phyloP scores from a whole-genome alignment of 92 coral and sea anemone genomes.

The Virgularia gustaviana region DNA sequence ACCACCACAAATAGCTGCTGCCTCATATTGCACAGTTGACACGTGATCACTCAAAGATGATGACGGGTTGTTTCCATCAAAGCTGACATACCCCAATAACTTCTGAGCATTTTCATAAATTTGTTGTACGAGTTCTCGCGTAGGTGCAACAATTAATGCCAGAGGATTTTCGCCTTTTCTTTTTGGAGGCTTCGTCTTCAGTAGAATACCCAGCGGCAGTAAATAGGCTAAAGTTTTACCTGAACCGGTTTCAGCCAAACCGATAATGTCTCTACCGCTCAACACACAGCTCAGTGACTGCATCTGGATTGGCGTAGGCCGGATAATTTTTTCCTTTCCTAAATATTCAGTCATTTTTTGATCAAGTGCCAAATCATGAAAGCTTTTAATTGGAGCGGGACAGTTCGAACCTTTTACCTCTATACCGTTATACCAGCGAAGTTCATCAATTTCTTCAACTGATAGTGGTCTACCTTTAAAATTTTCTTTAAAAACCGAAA shows the following conservation, averaged over 20 bases:
- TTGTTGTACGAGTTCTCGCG: slow-evolving; percentile 95
- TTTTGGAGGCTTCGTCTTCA: slow-evolving; percentile 69
- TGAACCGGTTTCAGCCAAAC: slow-evolving; percentile 97
- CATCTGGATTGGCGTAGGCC: slow-evolving; percentile 91
- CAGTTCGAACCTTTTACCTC: slow-evolving; percentile 70
- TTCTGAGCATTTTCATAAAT: slow-evolving; percentile 58
- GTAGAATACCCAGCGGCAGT: slow-evolving; percentile 78
- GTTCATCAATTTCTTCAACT: slow-evolving; percentile 72
- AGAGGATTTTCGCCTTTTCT: slow-evolving; percentile 66
- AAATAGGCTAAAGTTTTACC: slow-evolving; percentile 90
- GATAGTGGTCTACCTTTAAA: slow-evolving; percentile 56
- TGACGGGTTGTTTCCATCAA: not conserved
- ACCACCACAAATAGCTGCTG: slow-evolving; percentile 90
- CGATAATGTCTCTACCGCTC: slow-evolving; percentile 96
- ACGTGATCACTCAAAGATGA: not conserved
- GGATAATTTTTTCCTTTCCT: slow-evolving; percentile 49
- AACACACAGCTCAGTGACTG: slow-evolving; percentile 90
- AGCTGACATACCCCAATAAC: slow-evolving; percentile 40
- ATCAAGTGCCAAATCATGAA: slow-evolving; percentile 68
- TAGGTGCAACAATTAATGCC: slow-evolving; percentile 80
- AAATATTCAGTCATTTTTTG: slow-evolving; percentile 58
- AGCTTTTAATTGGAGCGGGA: slow-evolving; percentile 76
- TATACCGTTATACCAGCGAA: slow-evolving; percentile 83
- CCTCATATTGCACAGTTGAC: slow-evolving; percentile 23
- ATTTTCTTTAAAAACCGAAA: slow-evolving; percentile 70